A percentile compares a stretch with the other conserved stretches of the same genome.
phyloP scores from a whole-genome alignment of 1,140 invertebrate species.

The Harpegnathos saltator region DNA sequence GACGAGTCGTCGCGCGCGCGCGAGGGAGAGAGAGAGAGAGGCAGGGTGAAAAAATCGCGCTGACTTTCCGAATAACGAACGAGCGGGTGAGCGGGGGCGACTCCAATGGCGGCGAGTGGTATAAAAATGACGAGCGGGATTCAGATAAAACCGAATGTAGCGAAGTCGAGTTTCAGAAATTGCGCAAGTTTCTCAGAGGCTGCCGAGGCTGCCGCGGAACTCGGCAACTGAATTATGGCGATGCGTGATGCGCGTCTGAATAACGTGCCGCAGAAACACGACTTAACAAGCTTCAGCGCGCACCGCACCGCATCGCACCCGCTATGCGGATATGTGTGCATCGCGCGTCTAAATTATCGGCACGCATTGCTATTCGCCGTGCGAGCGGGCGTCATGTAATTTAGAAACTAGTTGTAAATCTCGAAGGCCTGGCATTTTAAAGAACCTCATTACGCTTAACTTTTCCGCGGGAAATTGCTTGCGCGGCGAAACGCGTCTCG shows the following conservation, averaged over 20 bases:
- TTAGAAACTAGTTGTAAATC: conserved; percentile 36
- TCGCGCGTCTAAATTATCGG: conserved; percentile 43
- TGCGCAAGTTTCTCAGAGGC: conserved; percentile 28
- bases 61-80: neutral
- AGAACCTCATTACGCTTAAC: conserved; percentile 35
- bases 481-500: neutral
- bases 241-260: conserved; percentile 55
- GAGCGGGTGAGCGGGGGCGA: neutral
- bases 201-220: conserved; percentile 1
- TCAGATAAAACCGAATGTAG: conserved; percentile 37
- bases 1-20: neutral
- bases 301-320: neutral
- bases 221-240: conserved; percentile 50
- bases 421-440: conserved; percentile 31
- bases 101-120: neutral
- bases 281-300: conserved; percentile 42
- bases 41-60: conserved; percentile 30
- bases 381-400: conserved; percentile 12
- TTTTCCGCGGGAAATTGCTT: conserved; percentile 21
- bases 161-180: neutral
- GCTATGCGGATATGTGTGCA: conserved; percentile 24
- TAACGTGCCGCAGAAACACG: conserved; percentile 37
- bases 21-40: no score
- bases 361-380: conserved; percentile 42
- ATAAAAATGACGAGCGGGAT: conserved; percentile 28